A percentile compares a stretch with the other conserved stretches of the same genome.
phyloP scores from a whole-genome alignment of 2,888 invertebrate genomes.

The Cataglyphis altisquamis region DNA sequence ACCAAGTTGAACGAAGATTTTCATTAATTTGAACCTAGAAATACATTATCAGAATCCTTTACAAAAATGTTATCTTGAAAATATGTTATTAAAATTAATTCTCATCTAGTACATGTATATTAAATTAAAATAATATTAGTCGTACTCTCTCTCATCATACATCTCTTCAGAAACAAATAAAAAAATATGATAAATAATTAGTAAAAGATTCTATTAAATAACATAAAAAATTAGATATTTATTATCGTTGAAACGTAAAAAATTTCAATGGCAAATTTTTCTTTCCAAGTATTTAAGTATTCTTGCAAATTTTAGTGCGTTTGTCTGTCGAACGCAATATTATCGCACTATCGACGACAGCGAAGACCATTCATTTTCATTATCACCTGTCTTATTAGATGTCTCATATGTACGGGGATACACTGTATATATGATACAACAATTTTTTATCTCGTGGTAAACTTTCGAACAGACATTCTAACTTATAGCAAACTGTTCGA shows the following conservation, averaged over 20 bases:
- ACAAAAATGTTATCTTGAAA: not conserved
- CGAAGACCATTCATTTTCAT: slow-evolving; percentile 35
- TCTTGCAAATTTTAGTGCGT: not conserved
- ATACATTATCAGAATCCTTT: no score
- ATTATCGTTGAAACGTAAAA: not conserved
- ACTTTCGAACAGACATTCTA: slow-evolving; percentile 64
- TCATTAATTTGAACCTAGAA: no score
- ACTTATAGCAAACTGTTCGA: slow-evolving; percentile 36
- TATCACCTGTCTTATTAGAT: slow-evolving; percentile 58
- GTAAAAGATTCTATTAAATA: not conserved
- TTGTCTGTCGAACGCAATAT: not conserved
- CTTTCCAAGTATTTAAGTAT: not conserved
- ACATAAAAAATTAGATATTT: slow-evolving; percentile 12
- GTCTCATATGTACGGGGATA: slow-evolving; percentile 11
- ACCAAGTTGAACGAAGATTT: no score
- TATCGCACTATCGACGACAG: slow-evolving; percentile 19
- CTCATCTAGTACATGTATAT: not conserved
- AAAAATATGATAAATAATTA: not conserved
- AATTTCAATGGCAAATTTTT: not conserved
- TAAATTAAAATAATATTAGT: not conserved
- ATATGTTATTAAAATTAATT: not conserved
- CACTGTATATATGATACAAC: slow-evolving; percentile 56
- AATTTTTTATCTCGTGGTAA: slow-evolving; percentile 65
- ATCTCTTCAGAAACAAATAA: not conserved
- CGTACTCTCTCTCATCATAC: not conserved